These are phyloP conservation scores for Sarotherodon lohbergeri DNA, from an alignment of 2,113 vertebrate genomes.

Conservation along the genomic window DNA sequence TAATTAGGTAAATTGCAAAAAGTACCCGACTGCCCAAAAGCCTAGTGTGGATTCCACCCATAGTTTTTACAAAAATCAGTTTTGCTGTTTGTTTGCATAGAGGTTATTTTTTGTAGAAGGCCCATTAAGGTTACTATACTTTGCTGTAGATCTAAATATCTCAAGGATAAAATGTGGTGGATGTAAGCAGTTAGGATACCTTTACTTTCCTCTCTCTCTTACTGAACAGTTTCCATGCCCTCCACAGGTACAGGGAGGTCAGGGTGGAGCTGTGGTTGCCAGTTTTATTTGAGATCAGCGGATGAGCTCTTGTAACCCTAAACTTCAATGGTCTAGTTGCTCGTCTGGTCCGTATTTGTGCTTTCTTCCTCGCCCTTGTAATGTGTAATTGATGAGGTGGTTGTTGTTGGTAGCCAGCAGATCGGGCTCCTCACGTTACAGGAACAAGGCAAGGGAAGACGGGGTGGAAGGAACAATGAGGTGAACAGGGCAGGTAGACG, in stretches of 20 bases:
- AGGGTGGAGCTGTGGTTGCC: conserved; percentile 45
- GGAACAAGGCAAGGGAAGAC: conserved; percentile 16
- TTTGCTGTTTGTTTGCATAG: neutral
- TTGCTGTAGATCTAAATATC: neutral
- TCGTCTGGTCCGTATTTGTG: neutral
- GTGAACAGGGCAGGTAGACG: neutral
- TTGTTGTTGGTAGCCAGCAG: conserved; percentile 38
- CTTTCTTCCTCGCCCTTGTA: neutral
- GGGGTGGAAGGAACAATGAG: neutral
- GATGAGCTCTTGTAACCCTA: conserved; percentile 55
- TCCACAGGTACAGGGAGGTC: conserved; percentile 37
- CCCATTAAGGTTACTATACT: neutral
- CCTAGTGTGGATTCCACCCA: neutral
- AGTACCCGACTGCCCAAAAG: neutral
- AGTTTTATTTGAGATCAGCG: conserved; percentile 36
- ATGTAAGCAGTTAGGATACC: neutral
- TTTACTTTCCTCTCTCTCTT: neutral
- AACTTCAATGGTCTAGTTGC: neutral
- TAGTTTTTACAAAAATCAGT: neutral
- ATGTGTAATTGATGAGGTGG: conserved; percentile 61
- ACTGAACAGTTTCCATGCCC: neutral
- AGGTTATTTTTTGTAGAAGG: neutral
- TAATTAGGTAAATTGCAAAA: neutral
- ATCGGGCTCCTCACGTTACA: conserved; percentile 52
- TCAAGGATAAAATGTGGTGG: neutral